Conservation (phyloP, 2,888 invertebrate genomes). For the Scaptodrosophila latifasciaeformis region DNA sequence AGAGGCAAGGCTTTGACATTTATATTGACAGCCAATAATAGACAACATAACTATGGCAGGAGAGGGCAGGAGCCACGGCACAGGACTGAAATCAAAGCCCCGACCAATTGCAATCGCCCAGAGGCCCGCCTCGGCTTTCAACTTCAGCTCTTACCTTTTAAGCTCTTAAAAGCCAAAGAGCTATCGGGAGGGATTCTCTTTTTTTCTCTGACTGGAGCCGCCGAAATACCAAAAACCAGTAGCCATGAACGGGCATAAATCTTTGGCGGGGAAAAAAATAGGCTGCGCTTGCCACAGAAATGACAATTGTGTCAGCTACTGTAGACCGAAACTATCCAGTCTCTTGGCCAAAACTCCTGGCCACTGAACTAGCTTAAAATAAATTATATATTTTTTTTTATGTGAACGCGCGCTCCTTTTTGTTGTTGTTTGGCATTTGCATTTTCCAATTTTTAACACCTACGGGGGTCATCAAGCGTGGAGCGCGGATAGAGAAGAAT, state of each 20-base stretch:
- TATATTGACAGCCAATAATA: conserved; percentile 70
- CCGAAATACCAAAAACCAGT: conserved; percentile 47
- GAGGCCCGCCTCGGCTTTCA: too few species aligned
- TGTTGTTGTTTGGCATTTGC: conserved; percentile 58
- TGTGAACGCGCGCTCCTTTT: conserved; percentile 20
- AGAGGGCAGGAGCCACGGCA: conserved; percentile 28
- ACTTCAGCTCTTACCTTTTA: too few species aligned
- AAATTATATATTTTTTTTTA: conserved; percentile 71
- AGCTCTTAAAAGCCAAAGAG: background rate
- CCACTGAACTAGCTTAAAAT: conserved; percentile 45
- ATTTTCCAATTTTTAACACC: conserved; percentile 74
- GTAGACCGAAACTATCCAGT: conserved; percentile 38
- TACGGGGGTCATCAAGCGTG: conserved; percentile 70
- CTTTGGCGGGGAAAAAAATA: conserved; percentile 35
- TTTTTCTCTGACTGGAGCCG: background rate
- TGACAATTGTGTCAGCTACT: conserved; percentile 75
- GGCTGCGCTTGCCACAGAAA: too few species aligned
- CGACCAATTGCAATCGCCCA: conserved; percentile 21
- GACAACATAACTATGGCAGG: conserved; percentile 60
- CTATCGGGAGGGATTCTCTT: too few species aligned
- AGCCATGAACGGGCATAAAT: conserved; percentile 62
- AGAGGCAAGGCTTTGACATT: conserved; percentile 58
- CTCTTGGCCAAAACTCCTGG: background rate
- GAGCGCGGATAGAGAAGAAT: background rate
- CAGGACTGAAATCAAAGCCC: conserved; percentile 37